Evolutionary conservation across 2,888 invertebrate genomes (phyloP), one percentile per base, ranked within the genome.

Genomic region (Mechanitis messenoides): DNA sequence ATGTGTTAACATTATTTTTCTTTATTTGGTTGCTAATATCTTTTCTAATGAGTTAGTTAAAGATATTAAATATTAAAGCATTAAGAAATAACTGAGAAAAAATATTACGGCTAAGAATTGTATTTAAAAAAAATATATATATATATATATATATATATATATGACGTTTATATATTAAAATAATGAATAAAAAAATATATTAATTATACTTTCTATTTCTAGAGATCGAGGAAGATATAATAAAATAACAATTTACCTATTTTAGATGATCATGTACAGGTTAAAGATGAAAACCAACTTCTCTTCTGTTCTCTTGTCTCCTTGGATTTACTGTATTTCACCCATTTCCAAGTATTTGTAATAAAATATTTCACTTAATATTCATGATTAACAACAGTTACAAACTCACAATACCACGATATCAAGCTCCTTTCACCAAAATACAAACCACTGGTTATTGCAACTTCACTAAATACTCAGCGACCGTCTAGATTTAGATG

Each of bases 341-440:
- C 9, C 38, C 55, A 33, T 35, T 47, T 53, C 53, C 53, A 53
- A 33, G 56, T 50, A 56, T 38, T 50, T 56, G 45, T 35, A 35
- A 38, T 45, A 38, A 33, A 57, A 63, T 45, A 57, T 57, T 47
- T 58, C 59, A 53, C 61, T 60, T 35, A 45, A 55, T 33, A 64
- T 61, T 60, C 45, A 64, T 56, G 58, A 56, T 59, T 57, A 62
- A 59, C 59, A 65, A 67, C 67, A 64, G 65, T 67, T 62, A 72
- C 76, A 83, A 81, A 79, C 74, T 79, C 74, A 77, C 73, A 73
- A 76, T 75, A 71, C 67, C 69, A 69, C 68, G 68, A 72, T 68
- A 68, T 74, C 73, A 70, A 75, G 72, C 78, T 78, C 83, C 87
- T 88, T 87, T 88, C 88, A 87, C 87, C 73, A 71, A 77, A 76